These are phyloP conservation scores for Nasonovia ribisnigri DNA, from an alignment of 2,888 invertebrate species.

Conservation along the genomic window DNA sequence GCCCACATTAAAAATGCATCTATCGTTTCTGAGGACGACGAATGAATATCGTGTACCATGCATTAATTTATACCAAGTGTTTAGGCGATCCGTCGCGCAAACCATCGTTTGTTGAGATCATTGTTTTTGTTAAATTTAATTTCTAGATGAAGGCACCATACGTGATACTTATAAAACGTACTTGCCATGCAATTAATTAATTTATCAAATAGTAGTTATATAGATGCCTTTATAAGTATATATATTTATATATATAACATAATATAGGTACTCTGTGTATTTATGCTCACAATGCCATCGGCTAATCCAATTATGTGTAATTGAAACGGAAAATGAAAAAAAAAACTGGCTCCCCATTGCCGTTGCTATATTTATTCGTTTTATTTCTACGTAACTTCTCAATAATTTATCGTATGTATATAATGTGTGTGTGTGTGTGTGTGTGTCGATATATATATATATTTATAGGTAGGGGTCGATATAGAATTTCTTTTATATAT, in stretches of 20 bases:
- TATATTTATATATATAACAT: background rate
- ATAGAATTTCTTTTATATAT: slow-evolving; percentile 6
- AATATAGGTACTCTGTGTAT: background rate
- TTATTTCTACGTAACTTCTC: slow-evolving; percentile 44
- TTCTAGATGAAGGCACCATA: background rate
- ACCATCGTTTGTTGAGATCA: background rate
- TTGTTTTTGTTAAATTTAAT: background rate
- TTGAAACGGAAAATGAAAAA: slow-evolving; percentile 49
- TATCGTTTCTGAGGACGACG: background rate
- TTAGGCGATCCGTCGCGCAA: background rate
- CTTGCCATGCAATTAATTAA: slow-evolving; percentile 20
- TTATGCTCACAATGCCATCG: slow-evolving; percentile 38
- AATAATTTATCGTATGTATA: slow-evolving; percentile 51
- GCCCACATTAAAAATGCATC: background rate
- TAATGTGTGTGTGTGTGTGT: background rate
- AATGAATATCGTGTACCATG: background rate
- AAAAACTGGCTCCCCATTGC: slow-evolving; percentile 48
- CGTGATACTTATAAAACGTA: background rate
- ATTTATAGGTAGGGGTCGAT: background rate
- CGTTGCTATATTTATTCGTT: slow-evolving; percentile 34
- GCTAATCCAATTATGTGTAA: slow-evolving; percentile 52
- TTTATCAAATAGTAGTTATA: slow-evolving; percentile 25
- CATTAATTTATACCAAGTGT: background rate
- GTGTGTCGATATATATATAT: background rate
- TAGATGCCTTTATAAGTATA: slow-evolving; percentile 5